Conservation (phyloP, 2,113 vertebrate species). For the Hippotragus niger region DNA sequence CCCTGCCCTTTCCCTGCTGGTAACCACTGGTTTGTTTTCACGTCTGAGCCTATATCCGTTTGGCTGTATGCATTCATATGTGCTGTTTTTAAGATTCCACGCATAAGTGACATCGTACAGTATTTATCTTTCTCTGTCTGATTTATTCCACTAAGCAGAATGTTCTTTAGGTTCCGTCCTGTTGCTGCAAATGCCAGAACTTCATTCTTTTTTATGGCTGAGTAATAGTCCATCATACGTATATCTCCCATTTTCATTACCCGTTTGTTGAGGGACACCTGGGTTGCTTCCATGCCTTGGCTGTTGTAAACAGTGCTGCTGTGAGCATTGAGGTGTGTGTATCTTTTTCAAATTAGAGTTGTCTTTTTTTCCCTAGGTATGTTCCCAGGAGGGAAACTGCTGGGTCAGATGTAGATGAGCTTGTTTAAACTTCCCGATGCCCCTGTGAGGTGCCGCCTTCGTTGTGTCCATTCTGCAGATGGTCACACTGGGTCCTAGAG, state of each 20-base stretch:
- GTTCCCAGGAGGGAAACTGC: neutral
- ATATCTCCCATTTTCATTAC: rapidly evolving
- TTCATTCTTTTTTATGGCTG: neutral
- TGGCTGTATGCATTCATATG: neutral
- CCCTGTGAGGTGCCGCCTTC: neutral
- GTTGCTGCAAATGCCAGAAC: neutral
- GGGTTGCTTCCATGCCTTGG: neutral
- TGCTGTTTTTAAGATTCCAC: neutral
- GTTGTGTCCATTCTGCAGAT: neutral
- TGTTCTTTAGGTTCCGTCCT: neutral
- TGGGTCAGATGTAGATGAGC: neutral
- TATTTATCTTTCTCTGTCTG: neutral
- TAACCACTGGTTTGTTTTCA: neutral
- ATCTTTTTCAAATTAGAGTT: neutral
- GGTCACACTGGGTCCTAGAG: neutral
- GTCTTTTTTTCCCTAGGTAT: neutral
- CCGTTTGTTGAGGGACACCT: neutral
- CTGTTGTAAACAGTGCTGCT: neutral
- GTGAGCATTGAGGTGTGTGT: neutral
- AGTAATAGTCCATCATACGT: neutral
- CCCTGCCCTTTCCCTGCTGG: neutral
- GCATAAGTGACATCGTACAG: neutral
- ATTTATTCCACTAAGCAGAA: neutral
- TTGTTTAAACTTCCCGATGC: neutral
- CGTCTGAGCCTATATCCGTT: neutral